Base-by-base conservation (phyloP, 2,888 invertebrate species). In the Latrodectus hesperus region DNA sequence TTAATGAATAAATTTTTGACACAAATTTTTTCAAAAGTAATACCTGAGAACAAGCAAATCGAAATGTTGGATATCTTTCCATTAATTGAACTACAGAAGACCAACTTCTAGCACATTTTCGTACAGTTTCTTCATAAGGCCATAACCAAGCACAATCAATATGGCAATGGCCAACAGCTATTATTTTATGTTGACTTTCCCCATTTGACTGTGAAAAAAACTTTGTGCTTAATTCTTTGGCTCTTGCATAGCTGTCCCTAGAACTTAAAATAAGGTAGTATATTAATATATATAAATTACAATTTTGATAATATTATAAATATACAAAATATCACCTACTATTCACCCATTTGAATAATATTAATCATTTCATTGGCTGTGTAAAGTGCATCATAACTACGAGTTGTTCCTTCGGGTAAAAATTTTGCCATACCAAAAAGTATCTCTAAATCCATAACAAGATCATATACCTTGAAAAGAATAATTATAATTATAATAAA, bases 101-200 rank as follows among this genome's bases (percentile, higher is more conserved):
- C 92, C 92, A 94, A 87, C 93, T 93, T 12, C 94, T 90, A 8
- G 93, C 93, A 91, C 93, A 93, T 90, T 94, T 94, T 53, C 93
- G 90, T 71, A 92, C 93, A 0, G 94, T 93, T 90, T 94, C 94
- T 60, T 91, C 92, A 90, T 93, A 93, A 0, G 93, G 92, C 94
- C 94, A 94, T 78, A 94, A 90, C 94, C 94, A 94, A 0, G 93
- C 94, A 17, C 92, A 91, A 90, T 93, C 93, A 87, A 94, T 93
- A 90, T 94, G 94, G 89, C 93, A 93, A 91, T 93, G 92, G 60
- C 93, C 93, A 90, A 94, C 92, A 10, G 93, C 93, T 90, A 92
- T 91, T 38, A 93, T 89, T 4, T 91, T 91, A 89, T 93, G 93
- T 52, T 92, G 92, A 64, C 91, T 91, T 9, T 91, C 91, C 12